Base-by-base conservation (phyloP, 2,888 invertebrate species). In the Globia sparganii region DNA sequence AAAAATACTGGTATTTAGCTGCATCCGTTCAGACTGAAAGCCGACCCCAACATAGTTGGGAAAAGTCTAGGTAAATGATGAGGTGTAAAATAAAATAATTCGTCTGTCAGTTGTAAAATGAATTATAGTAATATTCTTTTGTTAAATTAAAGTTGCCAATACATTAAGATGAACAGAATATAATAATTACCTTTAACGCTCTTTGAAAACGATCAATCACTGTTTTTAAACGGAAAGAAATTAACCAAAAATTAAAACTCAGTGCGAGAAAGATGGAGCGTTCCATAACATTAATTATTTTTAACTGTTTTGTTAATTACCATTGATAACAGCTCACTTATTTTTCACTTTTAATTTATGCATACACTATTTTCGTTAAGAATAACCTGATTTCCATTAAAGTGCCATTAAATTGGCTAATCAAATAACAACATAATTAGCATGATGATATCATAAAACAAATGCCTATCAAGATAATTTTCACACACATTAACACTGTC, bases 131-230 rank as follows among this genome's bases (percentile, higher is more conserved):
- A 43, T 53, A 43, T 34, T 40, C n/a, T 64, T 81, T 74, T 59
- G 61, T 73, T 56, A 68, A 61, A 13, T 62, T 80, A 58, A 68
- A 56, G 15, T 62, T 80, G 75, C 71, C 67, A 80, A 78, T 62
- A 73, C 28, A 53, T 75, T 28, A 69, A 62, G 46, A 40, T 5
- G 28, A 67, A 49, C 31, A 28, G 28, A 76, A 62, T 37, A 53
- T 72, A 76, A 78, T 78, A 56, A n/a, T 56, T 72, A 49, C 65
- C 18, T 68, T 70, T 72, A 4, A 64, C 40, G 61, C 61, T 56
- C 28, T 72, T 62, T 53, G 0, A 53, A 70, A 83, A 58, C 70
- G 53, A 87, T 86, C 59, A 84, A 84, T 87, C 75, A 75, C 71
- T 59, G 59, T 73, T 70, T 78, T 80, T 53, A 75, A 83, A 68